Conservation (phyloP, 2,888 invertebrate species). For the Bugulina stolonifera region DNA sequence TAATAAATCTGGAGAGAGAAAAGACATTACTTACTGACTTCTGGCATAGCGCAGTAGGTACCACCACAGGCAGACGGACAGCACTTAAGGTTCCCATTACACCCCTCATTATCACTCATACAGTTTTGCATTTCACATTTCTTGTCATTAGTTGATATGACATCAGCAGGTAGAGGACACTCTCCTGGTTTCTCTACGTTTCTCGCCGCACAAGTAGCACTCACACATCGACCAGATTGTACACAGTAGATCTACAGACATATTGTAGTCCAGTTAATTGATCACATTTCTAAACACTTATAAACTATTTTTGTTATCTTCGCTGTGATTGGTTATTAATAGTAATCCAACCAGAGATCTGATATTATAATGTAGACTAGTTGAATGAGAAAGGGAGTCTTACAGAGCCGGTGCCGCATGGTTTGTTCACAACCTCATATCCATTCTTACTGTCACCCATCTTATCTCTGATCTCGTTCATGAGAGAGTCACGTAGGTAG, state of each 20-base stretch:
- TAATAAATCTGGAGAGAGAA: neutral
- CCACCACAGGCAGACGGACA: conserved; percentile 6
- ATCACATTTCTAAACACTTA: neutral
- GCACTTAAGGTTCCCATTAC: neutral
- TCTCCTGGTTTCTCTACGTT: neutral
- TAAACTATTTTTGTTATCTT: too few species aligned
- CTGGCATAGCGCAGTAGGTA: neutral
- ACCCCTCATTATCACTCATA: conserved; percentile 9
- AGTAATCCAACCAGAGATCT: too few species aligned
- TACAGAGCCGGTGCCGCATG: too few species aligned
- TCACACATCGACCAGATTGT: neutral
- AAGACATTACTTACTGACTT: neutral
- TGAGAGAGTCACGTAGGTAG: too few species aligned
- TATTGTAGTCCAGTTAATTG: neutral
- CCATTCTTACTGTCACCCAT: too few species aligned
- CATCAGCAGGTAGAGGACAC: neutral
- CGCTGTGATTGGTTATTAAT: too few species aligned
- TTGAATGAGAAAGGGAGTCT: too few species aligned
- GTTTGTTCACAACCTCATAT: too few species aligned
- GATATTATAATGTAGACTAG: too few species aligned
- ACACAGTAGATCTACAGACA: conserved; percentile 1
- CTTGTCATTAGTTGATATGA: neutral
- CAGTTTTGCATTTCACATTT: neutral
- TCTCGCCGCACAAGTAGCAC: neutral
- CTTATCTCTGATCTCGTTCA: too few species aligned